These are phyloP conservation scores for Ophonus ardosiacus DNA, from an alignment of 2,888 invertebrate genomes.

Conservation along the genomic window DNA sequence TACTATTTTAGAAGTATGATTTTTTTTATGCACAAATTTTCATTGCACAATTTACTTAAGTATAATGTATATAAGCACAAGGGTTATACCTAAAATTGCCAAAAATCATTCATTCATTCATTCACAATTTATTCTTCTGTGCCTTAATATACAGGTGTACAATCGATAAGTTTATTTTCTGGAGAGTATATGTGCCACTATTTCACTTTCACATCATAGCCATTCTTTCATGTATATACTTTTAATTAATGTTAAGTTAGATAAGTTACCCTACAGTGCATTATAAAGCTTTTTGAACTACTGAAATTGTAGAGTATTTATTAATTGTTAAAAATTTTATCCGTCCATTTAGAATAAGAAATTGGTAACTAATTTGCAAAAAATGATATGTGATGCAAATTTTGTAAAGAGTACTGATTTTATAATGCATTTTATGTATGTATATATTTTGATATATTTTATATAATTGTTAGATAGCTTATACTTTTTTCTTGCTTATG, in stretches of 20 bases:
- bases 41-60: not conserved
- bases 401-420: constrained; percentile 38
- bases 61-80: not conserved
- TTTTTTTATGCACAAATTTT: not conserved
- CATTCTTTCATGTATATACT: constrained; percentile 5
- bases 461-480: constrained; percentile 1
- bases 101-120: constrained; percentile 17
- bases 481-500: constrained; percentile 21
- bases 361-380: constrained; percentile 26
- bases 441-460: constrained; percentile 51
- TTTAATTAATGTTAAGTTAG: not conserved
- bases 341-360: constrained; percentile 12
- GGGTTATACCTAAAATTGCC: not conserved
- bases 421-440: constrained; percentile 7
- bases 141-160: constrained; percentile 1
- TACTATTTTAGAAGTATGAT: not conserved
- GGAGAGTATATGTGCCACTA: not conserved
- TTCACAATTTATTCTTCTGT: not conserved
- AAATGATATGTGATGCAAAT: constrained; percentile 20
- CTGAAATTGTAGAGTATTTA: not conserved
- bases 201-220: constrained; percentile 28
- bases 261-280: not conserved
- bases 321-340: not conserved
- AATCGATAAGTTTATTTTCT: constrained; percentile 32
- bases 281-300: not conserved